phyloP scores from a whole-genome alignment of 2,797 vertebrate species.

The Sylvilagus floridanus region DNA sequence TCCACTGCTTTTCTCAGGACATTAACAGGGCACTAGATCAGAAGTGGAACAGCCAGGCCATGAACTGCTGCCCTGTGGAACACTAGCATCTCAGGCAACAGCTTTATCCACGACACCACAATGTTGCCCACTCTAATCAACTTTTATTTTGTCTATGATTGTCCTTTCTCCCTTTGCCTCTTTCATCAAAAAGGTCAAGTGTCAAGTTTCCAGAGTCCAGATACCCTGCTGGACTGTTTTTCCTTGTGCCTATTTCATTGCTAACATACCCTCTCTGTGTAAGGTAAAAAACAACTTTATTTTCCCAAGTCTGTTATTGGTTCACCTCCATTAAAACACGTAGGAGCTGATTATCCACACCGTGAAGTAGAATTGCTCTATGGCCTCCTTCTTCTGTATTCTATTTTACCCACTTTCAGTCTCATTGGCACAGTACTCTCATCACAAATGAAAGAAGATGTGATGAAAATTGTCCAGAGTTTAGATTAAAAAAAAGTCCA shows the following conservation, averaged over 20 bases:
- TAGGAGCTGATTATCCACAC: background rate
- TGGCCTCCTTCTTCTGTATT: background rate
- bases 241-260: background rate
- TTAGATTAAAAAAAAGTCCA: background rate
- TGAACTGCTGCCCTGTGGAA: no score
- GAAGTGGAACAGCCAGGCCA: no score
- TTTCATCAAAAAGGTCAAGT: background rate
- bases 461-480: background rate
- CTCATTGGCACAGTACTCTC: background rate
- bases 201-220: background rate
- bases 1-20: no score
- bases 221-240: background rate
- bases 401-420: background rate
- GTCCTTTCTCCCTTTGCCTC: background rate
- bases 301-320: background rate
- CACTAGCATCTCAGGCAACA: no score
- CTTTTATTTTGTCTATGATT: background rate
- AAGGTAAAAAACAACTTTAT: background rate
- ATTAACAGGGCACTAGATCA: no score
- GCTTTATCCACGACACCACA: no score
- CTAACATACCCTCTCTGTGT: background rate
- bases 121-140: no score
- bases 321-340: background rate
- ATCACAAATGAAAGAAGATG: background rate
- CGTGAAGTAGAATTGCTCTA: background rate